These are phyloP conservation scores for Sminthurinus aureus DNA, from an alignment of 2,888 invertebrate species.

Conservation along the genomic window DNA sequence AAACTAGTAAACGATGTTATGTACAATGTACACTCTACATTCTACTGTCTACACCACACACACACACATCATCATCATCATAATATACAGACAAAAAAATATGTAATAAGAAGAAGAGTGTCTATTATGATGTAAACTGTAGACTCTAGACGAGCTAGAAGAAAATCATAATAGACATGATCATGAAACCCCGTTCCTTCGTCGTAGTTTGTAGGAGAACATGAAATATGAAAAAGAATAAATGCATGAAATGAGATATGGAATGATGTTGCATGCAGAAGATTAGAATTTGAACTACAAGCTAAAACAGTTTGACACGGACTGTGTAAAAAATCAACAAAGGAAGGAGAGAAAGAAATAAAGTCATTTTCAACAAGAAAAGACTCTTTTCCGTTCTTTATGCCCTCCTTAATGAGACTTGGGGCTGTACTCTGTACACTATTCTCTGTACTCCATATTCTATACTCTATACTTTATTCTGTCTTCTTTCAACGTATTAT, in stretches of 20 bases:
- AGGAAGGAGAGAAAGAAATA: slow-evolving; percentile 10
- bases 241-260: not conserved
- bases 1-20: not conserved
- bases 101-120: not conserved
- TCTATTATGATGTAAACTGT: not conserved
- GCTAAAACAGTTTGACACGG: slow-evolving; percentile 24
- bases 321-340: not conserved
- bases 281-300: not conserved
- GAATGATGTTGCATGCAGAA: not conserved
- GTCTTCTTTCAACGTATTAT: too few species aligned
- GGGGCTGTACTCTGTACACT: too few species aligned
- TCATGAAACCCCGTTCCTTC: too few species aligned
- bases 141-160: not conserved
- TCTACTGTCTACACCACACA: too few species aligned
- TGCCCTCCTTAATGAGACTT: not conserved
- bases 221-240: not conserved
- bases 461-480: too few species aligned
- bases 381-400: slow-evolving; percentile 27
- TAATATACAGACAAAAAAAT: not conserved
- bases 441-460: too few species aligned
- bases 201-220: too few species aligned
- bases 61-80: not conserved
- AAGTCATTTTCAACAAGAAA: slow-evolving; percentile 34
- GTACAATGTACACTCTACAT: not conserved
- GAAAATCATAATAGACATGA: too few species aligned